Base-by-base conservation (phyloP, 2,797 vertebrate species). In the Lagodon rhomboides region DNA sequence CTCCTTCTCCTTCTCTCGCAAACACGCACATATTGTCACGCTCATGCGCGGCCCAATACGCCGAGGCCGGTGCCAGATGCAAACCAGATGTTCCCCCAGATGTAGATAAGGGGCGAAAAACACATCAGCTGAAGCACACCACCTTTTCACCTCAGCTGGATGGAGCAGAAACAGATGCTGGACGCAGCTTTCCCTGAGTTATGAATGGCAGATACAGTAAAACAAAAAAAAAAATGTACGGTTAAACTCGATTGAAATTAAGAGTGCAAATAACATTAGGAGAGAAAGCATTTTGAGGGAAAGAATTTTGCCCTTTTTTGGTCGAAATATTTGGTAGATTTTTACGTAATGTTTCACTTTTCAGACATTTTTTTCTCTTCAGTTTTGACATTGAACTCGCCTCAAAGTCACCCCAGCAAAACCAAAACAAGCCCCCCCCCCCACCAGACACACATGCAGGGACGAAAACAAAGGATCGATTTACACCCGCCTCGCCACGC, bases 1-100 rank as follows among this genome's bases (percentile, higher is more conserved):
- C 8, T 92, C 74, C 47, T 55, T 51, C 69, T 54, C 65, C 55
- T 50, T 60, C 69, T 51, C 68, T 54, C n/a, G 2, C 51, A 47
- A 44, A 68, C 49, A 60, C 38, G 55, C 71, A 56, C 68, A 60
- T 64, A 72, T 56, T 78, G 81, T 89, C 86, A 85, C 63, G 56
- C 90, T 85, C 75, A 47, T 58, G 50, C 62, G 54, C 60, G 51
- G 55, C 75, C 60, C 53, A 27, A 46, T 56, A 59, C 67, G 44
- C 25, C 72, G 30, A 56, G 61, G 61, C 44, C 72, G 16, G 15
- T 27, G 44, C 69, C 88, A 89, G 88, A 93, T 90, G 88, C 50
- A 89, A 92, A 89, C 85, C 93, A 94, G 91, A 93, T 91, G 90
- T 85, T 77, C 41, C 38, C 34, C 79, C 90, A 93, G 90, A 91